Evolutionary conservation across 2,113 vertebrate genomes (phyloP).

Genomic region (Brienomyrus longianalis): DNA sequence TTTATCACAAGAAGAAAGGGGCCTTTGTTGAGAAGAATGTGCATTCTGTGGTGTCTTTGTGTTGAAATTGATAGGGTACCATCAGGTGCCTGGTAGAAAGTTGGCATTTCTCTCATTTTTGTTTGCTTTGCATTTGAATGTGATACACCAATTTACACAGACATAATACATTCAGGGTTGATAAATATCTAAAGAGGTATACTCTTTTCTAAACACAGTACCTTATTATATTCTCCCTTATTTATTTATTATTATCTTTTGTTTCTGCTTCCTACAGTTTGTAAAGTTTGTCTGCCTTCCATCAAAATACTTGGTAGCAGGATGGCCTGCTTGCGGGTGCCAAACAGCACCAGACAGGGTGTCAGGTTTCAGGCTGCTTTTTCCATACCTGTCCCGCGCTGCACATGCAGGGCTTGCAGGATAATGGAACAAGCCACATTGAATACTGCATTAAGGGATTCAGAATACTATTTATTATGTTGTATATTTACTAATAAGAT

Average conservation of each 20-base stretch:
- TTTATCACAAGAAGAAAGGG: not conserved
- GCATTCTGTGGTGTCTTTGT: not conserved
- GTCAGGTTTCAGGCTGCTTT: not conserved
- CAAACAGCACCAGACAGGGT: not conserved
- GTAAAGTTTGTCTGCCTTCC: not conserved
- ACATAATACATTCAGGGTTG: not conserved
- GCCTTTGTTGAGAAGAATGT: constrained; percentile 9
- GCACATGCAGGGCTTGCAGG: not conserved
- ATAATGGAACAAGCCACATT: not conserved
- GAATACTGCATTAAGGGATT: not conserved
- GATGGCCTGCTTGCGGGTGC: not conserved
- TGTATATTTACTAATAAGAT: not conserved
- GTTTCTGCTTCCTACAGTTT: not conserved
- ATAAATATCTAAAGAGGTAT: not conserved
- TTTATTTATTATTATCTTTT: not conserved
- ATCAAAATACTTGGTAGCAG: not conserved
- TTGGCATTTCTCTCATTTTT: not conserved
- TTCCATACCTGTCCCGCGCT: not conserved
- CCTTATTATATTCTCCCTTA: not conserved
- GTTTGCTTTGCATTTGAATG: not conserved
- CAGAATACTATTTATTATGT: not conserved
- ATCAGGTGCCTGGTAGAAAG: not conserved
- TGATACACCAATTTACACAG: not conserved
- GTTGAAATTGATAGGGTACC: not conserved
- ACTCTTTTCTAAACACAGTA: not conserved